These are phyloP conservation scores for Nibea albiflora DNA, from an alignment of 2,113 vertebrate genomes.

Conservation along the genomic window DNA sequence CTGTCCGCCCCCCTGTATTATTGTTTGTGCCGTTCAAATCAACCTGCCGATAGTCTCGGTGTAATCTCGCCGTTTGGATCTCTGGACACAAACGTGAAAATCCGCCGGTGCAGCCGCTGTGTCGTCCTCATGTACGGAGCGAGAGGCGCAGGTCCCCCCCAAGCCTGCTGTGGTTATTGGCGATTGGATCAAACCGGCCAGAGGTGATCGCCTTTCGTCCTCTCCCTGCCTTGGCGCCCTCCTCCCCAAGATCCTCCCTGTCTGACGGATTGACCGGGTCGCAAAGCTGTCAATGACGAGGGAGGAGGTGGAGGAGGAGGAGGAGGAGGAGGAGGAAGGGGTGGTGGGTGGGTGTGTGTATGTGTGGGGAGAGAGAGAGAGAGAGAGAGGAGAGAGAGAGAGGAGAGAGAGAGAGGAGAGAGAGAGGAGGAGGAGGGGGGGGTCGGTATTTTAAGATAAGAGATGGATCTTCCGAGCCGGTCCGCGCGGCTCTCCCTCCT, in stretches of 20 bases:
- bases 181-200: slow-evolving; percentile 65
- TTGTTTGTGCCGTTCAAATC: slow-evolving; percentile 20
- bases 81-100: slow-evolving; percentile 41
- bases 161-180: slow-evolving; percentile 32
- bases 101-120: slow-evolving; percentile 60
- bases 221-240: slow-evolving; percentile 59
- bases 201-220: slow-evolving; percentile 76
- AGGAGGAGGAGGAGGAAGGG: neutral
- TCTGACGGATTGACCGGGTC: slow-evolving; percentile 79
- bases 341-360: neutral
- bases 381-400: too few species aligned
- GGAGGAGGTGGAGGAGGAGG: slow-evolving; percentile 49
- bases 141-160: slow-evolving; percentile 54
- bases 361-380: neutral
- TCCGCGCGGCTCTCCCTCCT: slow-evolving; percentile 73
- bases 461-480: slow-evolving; percentile 69
- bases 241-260: slow-evolving; percentile 69
- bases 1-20: slow-evolving; percentile 49
- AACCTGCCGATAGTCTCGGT: slow-evolving; percentile 21
- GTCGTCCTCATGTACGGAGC: slow-evolving; percentile 64
- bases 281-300: slow-evolving; percentile 78
- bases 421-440: neutral
- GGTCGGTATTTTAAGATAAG: slow-evolving; percentile 75
- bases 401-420: neutral
- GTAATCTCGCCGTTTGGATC: slow-evolving; percentile 13